Evolutionary conservation across 1,140 invertebrate species (phyloP), one percentile per base, ranked within the genome.

Genomic region (Melipona quadrifasciata): DNA sequence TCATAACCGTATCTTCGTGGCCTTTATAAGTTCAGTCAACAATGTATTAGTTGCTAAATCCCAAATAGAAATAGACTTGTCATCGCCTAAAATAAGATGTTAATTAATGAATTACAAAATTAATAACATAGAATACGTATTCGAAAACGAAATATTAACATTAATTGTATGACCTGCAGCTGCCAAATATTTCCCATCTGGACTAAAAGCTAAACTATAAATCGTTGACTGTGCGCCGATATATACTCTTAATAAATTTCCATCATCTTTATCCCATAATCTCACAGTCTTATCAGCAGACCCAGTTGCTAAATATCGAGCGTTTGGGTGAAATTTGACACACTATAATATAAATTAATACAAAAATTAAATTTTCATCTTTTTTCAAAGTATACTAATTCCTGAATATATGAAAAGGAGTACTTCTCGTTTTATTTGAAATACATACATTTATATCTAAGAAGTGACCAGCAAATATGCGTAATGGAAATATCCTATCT

Each of bases 251-350:
- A 96, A 94, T 81, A 96, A 91, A 90, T 95, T 95, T 2, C 95
- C 96, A 90, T 96, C 96, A 78, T 96, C 94, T 75, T 97, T 95
- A 73, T 95, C 95, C 97, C 97, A 98, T 82, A 98, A 93, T 53
- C 97, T 95, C 77, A 98, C 96, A 47, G 96, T 96, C 90, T 96
- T 96, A 94, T 98, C 97, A 19, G 96, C 95, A 31, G 97, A 97
- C 24, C 97, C 97, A 1, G 97, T 97, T 61, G 97, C 97, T 84
- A 98, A 90, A 91, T 98, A 98, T 87, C 96, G 96, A 82, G 97
- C 96, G 93, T 98, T 98, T 2, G 98, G 97, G 94, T 98, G 97
- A 94, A 98, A 98, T 89, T 96, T 96, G 39, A 98, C 95, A 90
- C 97, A 96, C 97, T 97, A 89, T 51, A 68, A 55, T 55, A 65